Evolutionary conservation across 2,888 invertebrate species (phyloP).

Genomic region (Nomada ruficornis): DNA sequence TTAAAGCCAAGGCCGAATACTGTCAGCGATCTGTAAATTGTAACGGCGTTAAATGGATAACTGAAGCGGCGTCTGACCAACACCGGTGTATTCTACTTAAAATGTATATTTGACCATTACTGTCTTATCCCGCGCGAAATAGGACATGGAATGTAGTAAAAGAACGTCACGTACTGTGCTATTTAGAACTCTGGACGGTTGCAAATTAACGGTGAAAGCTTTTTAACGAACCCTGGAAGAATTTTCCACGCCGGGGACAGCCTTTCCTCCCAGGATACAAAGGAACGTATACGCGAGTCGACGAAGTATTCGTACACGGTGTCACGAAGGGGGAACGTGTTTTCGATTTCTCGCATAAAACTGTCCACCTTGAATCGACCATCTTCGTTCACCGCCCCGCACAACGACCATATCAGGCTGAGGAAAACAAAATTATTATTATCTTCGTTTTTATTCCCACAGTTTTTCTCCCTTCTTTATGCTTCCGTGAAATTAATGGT

Average conservation of each 20-base stretch:
- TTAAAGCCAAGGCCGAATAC: neutral
- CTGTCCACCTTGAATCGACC: conserved; percentile 91
- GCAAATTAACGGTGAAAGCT: neutral
- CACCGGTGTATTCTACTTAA: too few species aligned
- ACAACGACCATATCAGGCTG: conserved; percentile 94
- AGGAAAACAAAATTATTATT: neutral
- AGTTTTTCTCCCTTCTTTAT: neutral
- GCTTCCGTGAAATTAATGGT: neutral
- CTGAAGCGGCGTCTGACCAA: too few species aligned
- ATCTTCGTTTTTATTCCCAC: neutral
- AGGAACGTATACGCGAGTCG: conserved; percentile 89
- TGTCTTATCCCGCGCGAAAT: neutral
- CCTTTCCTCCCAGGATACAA: conserved; percentile 92
- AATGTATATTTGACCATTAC: too few species aligned
- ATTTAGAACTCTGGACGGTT: too few species aligned
- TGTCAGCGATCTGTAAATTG: neutral
- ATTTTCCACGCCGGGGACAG: conserved; percentile 91
- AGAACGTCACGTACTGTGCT: neutral
- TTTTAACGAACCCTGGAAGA: conserved; percentile 86
- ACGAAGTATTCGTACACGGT: conserved; percentile 96
- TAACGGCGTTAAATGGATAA: too few species aligned
- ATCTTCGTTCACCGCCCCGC: conserved; percentile 91
- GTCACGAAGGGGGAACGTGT: conserved; percentile 93
- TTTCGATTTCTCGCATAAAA: conserved; percentile 92
- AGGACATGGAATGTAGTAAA: neutral